These are phyloP conservation scores for Drosophila parvula DNA, from an alignment of 1,140 invertebrate genomes.

Conservation along the genomic window DNA sequence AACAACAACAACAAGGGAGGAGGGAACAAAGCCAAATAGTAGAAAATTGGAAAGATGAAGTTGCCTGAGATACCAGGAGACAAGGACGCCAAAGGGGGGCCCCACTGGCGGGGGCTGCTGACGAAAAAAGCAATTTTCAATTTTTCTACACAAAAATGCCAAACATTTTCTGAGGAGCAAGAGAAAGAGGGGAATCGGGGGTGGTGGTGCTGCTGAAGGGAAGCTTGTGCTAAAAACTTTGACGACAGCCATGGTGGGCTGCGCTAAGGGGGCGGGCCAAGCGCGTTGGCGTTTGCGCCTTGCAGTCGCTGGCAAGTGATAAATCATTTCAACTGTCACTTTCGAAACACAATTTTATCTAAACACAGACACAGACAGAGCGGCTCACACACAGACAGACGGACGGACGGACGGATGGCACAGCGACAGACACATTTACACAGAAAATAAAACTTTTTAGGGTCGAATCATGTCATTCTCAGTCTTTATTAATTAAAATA, in stretches of 20 bases:
- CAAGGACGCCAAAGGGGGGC: constrained; percentile 14
- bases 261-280: constrained; percentile 9
- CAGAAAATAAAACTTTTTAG: constrained; percentile 10
- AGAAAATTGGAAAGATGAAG: constrained; percentile 83
- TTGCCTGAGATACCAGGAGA: constrained; percentile 70
- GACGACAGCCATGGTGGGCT: constrained; percentile 58
- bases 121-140: constrained; percentile 81
- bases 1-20: constrained; percentile 32
- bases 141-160: constrained; percentile 79
- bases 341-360: constrained; percentile 84
- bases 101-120: constrained; percentile 16
- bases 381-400: constrained; percentile 21
- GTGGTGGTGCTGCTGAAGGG: background rate
- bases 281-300: constrained; percentile 65
- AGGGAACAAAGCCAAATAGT: constrained; percentile 77
- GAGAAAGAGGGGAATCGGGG: background rate
- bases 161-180: constrained; percentile 42
- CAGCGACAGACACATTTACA: constrained; percentile 38
- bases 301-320: constrained; percentile 81
- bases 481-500: background rate
- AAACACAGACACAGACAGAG: constrained; percentile 70
- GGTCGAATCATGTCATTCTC: background rate
- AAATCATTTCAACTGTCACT: constrained; percentile 84
- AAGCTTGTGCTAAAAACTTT: constrained; percentile 76
- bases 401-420: constrained; percentile 3